Evolutionary conservation across 1,140 invertebrate genomes (phyloP).

Genomic region (Zaprionus ghesquierei): DNA sequence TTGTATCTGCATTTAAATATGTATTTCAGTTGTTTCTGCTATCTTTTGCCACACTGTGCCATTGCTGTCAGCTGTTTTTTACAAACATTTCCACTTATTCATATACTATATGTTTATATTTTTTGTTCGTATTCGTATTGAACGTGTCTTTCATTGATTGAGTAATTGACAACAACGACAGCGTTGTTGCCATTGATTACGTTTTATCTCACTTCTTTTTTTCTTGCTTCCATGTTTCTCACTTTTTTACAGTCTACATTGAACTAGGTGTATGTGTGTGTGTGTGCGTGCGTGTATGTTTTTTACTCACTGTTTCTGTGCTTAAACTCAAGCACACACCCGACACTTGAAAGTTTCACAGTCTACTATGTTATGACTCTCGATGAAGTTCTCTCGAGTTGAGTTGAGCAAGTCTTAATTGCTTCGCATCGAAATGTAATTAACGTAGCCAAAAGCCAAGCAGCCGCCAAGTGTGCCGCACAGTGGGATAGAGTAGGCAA

Average conservation of each 20-base stretch:
- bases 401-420: slow-evolving; percentile 41
- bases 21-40: neutral
- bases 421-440: slow-evolving; percentile 59
- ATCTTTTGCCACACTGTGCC: slow-evolving; percentile 15
- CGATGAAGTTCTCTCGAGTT: slow-evolving; percentile 24
- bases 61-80: neutral
- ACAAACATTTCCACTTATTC: neutral
- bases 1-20: too few species aligned
- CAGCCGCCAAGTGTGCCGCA: slow-evolving; percentile 22
- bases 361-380: slow-evolving; percentile 15
- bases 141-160: slow-evolving; percentile 45
- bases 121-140: slow-evolving; percentile 8
- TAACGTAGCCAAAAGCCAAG: slow-evolving; percentile 36
- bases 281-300: neutral
- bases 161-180: slow-evolving; percentile 58
- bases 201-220: slow-evolving; percentile 17
- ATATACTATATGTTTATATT: slow-evolving; percentile 2
- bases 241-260: slow-evolving; percentile 23
- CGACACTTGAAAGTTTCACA: slow-evolving; percentile 20
- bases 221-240: slow-evolving; percentile 1
- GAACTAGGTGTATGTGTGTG: slow-evolving; percentile 19
- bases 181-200: slow-evolving; percentile 57
- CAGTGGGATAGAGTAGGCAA: slow-evolving; percentile 14
- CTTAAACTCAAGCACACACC: slow-evolving; percentile 9
- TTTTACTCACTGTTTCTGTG: neutral